A percentile compares a stretch with the other conserved stretches of the same genome.
phyloP scores from a whole-genome alignment of 2,888 invertebrate species.

The Xanthorhoe designata region DNA sequence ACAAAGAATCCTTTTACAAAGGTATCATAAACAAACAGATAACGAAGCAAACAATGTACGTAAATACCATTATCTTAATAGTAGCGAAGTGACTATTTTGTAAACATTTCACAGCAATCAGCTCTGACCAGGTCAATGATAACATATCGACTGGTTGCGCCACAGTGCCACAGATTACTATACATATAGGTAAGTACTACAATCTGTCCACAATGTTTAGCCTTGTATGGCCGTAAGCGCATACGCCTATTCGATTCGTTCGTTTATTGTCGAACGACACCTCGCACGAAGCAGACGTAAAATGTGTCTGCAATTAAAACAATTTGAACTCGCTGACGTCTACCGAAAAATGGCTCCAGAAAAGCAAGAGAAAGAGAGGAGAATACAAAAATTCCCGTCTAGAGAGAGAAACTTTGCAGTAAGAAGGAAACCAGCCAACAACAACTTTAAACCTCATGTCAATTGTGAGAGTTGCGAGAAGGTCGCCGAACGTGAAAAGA shows the following conservation, averaged over 20 bases:
- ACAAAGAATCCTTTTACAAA: constrained; percentile 3
- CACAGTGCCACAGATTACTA: not conserved
- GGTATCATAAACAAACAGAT: constrained; percentile 10
- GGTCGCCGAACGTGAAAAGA: constrained; percentile 66
- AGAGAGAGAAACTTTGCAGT: constrained; percentile 89
- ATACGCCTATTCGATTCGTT: constrained; percentile 1
- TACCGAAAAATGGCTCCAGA: constrained; percentile 61
- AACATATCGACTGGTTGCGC: constrained; percentile 29
- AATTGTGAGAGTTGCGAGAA: constrained; percentile 75
- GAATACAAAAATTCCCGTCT: constrained; percentile 87
- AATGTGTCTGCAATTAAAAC: constrained; percentile 78
- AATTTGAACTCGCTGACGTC: constrained; percentile 74
- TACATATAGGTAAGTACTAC: constrained; percentile 38
- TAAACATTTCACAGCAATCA: constrained; percentile 36
- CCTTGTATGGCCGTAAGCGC: not conserved
- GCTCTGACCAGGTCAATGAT: constrained; percentile 34
- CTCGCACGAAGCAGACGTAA: constrained; percentile 39
- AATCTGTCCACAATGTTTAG: constrained; percentile 7
- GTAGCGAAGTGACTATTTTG: constrained; percentile 28
- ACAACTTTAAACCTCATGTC: constrained; percentile 70
- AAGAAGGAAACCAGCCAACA: constrained; percentile 83
- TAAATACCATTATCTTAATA: constrained; percentile 33
- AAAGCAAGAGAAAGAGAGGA: constrained; percentile 62
- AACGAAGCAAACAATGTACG: constrained; percentile 22
- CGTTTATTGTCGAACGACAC: constrained; percentile 43